Conservation (phyloP, 2,113 vertebrate species). For the Myrmecobius fasciatus region DNA sequence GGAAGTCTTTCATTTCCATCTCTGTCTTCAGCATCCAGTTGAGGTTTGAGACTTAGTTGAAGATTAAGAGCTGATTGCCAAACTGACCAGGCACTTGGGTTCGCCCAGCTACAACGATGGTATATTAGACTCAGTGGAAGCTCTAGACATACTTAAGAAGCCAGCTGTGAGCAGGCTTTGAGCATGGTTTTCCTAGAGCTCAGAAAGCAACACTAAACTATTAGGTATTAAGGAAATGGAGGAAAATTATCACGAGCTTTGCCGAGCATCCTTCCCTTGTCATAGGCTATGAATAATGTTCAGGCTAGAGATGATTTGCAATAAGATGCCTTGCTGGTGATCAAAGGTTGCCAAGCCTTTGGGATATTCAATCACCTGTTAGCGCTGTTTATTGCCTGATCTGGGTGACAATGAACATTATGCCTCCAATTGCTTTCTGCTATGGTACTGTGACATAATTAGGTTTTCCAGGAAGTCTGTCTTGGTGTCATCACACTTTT, state of each 20-base stretch:
- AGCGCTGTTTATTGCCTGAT: constrained; percentile 68
- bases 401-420: constrained; percentile 67
- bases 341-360: constrained; percentile 46
- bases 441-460: constrained; percentile 69
- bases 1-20: not conserved
- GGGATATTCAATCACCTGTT: constrained; percentile 62
- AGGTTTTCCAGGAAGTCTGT: constrained; percentile 76
- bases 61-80: not conserved
- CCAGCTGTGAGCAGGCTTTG: not conserved
- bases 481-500: constrained; percentile 81
- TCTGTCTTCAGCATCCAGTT: not conserved
- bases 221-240: constrained; percentile 20
- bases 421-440: constrained; percentile 71
- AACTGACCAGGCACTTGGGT: not conserved
- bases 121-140: too few species aligned
- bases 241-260: not conserved
- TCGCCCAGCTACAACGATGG: too few species aligned
- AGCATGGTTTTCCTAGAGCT: not conserved
- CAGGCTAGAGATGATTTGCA: constrained; percentile 46
- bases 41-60: not conserved
- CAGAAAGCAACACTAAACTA: constrained; percentile 39
- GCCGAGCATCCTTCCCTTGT: constrained; percentile 36
- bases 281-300: constrained; percentile 17
- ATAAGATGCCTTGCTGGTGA: constrained; percentile 49
- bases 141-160: not conserved